Evolutionary conservation across 2,113 vertebrate species (phyloP), one percentile per base, ranked within the genome.

Genomic region (Urocynchramus pylzowi): DNA sequence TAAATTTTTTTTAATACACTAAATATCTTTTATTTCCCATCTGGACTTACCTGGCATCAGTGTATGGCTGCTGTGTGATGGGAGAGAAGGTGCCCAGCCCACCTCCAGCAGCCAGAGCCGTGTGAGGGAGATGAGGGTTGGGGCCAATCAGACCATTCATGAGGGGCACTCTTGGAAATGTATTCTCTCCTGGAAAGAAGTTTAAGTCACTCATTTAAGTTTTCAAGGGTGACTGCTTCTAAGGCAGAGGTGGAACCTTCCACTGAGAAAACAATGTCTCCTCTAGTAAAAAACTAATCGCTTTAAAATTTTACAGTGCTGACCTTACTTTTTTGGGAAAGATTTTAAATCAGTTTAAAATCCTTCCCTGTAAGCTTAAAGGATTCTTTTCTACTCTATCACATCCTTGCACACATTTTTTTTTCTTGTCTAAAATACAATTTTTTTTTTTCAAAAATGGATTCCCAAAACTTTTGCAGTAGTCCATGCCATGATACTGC

Each of bases 131-230:
- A 60, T 98, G 98, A 87, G 98, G 92, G 74, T 86, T 96, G 35
- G 98, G 97, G 81, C 98, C 98, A 84, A 99, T 98, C 80, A 99
- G 97, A 68, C 99, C 99, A 19, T 99, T 99, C 97, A 99, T 98
- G 87, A 99, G 96, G 12, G 99, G 98, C 61, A 99, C 98, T 74
- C 98, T 98, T 61, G 99, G 98, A 97, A 99, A 99, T 2, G 98
- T 96, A 75, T 97, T 95, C 79, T 98, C 98, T 78, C 98, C 99
- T 99, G 94, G 33, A 91, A 97, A 78, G 70, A 95, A 81, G 47
- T 69, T 70, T 14, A 50, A 52, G 76, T 67, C 17, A 74, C 11
- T 83, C 27, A 26, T 37, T 65, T 20, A 37, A 47, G 45, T 45
- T 81, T 70, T 71, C 33, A 84, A 90, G n/a, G 33, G 6, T 69